phyloP scores from a whole-genome alignment of 2,797 vertebrate species.

The Gallinago solitaria region DNA sequence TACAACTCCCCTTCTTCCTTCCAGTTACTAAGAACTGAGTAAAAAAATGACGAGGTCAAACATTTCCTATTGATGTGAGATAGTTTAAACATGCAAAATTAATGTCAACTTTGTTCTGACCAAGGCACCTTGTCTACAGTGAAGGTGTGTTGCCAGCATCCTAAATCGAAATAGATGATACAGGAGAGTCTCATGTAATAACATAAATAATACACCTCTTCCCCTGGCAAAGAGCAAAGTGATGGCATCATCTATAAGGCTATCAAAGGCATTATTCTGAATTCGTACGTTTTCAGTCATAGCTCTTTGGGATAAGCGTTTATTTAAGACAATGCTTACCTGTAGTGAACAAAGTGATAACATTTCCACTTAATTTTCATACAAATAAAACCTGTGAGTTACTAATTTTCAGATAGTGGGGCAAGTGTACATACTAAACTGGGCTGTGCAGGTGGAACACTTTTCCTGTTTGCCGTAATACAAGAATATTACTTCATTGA shows the following conservation, averaged over 20 bases:
- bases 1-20: neutral
- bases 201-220: accelerated
- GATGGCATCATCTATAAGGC: neutral
- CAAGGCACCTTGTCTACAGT: neutral
- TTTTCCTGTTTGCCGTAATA: neutral
- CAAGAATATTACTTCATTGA: neutral
- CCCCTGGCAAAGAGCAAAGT: neutral
- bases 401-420: neutral
- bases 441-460: neutral
- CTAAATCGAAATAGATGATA: neutral
- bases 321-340: neutral
- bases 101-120: neutral
- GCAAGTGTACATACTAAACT: neutral
- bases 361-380: neutral
- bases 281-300: neutral
- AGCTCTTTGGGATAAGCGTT: neutral
- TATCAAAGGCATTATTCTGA: neutral
- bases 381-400: neutral
- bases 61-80: neutral
- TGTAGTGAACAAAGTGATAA: neutral
- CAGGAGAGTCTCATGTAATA: neutral
- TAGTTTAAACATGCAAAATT: neutral
- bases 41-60: neutral
- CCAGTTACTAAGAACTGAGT: neutral
- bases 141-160: neutral